Evolutionary conservation across 2,797 vertebrate species (phyloP), one percentile per base, ranked within the genome.

Genomic region (Setipinna tenuifilis): DNA sequence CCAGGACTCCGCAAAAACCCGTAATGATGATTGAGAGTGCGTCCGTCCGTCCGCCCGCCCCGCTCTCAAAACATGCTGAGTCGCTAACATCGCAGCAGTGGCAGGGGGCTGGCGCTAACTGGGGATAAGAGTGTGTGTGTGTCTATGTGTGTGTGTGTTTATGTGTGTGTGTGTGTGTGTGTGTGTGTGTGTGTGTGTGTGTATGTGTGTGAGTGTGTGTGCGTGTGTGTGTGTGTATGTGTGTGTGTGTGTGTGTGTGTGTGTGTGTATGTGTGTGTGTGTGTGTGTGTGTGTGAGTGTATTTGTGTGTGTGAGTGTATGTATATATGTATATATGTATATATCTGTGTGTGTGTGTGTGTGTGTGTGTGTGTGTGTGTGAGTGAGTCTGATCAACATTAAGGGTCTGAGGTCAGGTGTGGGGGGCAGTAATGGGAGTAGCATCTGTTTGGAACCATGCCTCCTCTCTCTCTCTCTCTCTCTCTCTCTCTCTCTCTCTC

Each of bases 1-100:
- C 95, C 93, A 94, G 93, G 96, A 96, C 94, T 96, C 96, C 93
- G 93, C 87, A 11, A 86, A 93, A 94, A 94, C 95, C 95, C 91
- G 92, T 96, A 95, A 96, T 92, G 95, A 95, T 96, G 97, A 97
- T 96, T 96, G 96, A 97, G 95, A 97, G 95, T 90, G 91, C 90
- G 93, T 96, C 65, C 21, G 21, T 25, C 62, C 61, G 21, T 25
- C 62, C 31, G 35, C 17, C 71, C 95, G 93, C 91, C 92, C 92
- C 89, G 91, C 82, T 91, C 94, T 96, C 92, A 96, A 96, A 95
- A 96, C 95, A 93, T 94, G 94, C 96, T 95, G 95, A 96, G 93
- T 96, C 89, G 93, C 94, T 95, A 95, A 95, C 91, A 91, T 93
- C 91, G 93, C 89, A 92, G 88, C 90, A 92, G 71, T 91, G 92